These are phyloP conservation scores for Cichlasoma orientale DNA, from an alignment of 2,797 vertebrate genomes.

Conservation along the genomic window DNA sequence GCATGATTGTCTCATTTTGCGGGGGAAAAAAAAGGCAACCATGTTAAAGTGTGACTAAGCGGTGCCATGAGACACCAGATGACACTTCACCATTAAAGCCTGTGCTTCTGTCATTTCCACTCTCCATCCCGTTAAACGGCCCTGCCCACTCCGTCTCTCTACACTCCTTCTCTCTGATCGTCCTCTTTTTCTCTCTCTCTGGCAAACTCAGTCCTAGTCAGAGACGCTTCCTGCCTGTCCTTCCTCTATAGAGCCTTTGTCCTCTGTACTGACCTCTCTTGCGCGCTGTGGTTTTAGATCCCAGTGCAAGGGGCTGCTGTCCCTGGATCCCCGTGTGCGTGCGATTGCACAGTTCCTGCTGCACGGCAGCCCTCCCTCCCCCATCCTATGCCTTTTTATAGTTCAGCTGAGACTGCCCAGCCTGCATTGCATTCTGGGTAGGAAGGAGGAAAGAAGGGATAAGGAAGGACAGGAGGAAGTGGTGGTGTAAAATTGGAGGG, in stretches of 20 bases:
- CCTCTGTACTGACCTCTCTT: constrained; percentile 84
- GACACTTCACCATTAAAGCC: constrained; percentile 24
- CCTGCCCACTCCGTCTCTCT: constrained; percentile 50
- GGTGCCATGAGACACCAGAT: constrained; percentile 15
- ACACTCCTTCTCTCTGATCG: constrained; percentile 27
- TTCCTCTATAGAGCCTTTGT: constrained; percentile 56
- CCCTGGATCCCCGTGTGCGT: constrained; percentile 70
- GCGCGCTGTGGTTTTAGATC: constrained; percentile 67
- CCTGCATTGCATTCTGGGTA: constrained; percentile 77
- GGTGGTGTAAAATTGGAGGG: constrained; percentile 33
- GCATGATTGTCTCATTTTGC: background rate
- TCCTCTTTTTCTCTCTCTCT: constrained; percentile 20
- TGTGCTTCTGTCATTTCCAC: constrained; percentile 15
- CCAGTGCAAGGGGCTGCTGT: constrained; percentile 71
- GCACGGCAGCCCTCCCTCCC: constrained; percentile 78
- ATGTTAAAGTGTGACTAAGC: constrained; percentile 2
- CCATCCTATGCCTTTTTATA: constrained; percentile 79
- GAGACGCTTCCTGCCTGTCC: constrained; percentile 28
- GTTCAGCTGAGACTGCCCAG: constrained; percentile 74
- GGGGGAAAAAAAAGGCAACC: background rate
- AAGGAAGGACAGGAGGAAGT: constrained; percentile 21
- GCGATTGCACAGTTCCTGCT: constrained; percentile 77
- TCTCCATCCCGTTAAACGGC: constrained; percentile 43
- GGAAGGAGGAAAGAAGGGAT: constrained; percentile 37
- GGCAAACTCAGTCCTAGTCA: constrained; percentile 6